Base-by-base conservation (phyloP, 1,140 invertebrate genomes). In the Triops longicaudatus region DNA sequence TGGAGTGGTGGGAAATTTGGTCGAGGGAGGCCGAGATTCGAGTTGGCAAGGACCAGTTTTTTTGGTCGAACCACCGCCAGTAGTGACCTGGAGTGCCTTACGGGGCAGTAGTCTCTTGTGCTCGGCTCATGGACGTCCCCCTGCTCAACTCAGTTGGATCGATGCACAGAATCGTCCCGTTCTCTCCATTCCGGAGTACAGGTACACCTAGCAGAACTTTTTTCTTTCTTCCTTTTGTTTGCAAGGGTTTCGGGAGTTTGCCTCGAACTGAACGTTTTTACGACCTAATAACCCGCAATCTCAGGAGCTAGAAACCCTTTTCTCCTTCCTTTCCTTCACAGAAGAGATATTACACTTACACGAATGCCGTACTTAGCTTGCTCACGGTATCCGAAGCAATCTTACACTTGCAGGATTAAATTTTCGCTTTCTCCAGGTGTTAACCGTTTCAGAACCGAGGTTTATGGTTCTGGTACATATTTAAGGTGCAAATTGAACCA, bases 201-300 rank as follows among this genome's bases (percentile, higher is more conserved):
- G 50, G 50, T 63, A 63, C 31, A 63, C 50, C 6, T 17, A 63
- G 50, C 50, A 6, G 50, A 37, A 14, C 14, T 63, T 22, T 63
- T 5, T 1, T 14, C 50, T 22, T 22, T 22, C 17, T 50, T 63
- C 14, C 17, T n/a, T 63, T 22, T 63, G 22, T 1, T 63, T 37
- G 31, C 31, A 37, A 37, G 31, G 2, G 31, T 37, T 37, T 63
- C 50, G 6, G 17, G 50, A 22, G 22, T 63, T 63, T 14, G 22
- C 7, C 17, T 12, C 17, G 10, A 0, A 63, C 50, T 6, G 3
- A 63, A 63, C 50, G 50, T 63, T 63, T 37, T 63, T 63, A 63
- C 50, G 50, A 63, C n/a, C 50, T 63, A 63, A 63, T 63, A 63
- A 63, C n/a, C 50, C 22, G 22, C 50, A 63, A 63, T 63, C 50